phyloP scores from a whole-genome alignment of 23 tunicate genomes.

The Phallusia fumigata region DNA sequence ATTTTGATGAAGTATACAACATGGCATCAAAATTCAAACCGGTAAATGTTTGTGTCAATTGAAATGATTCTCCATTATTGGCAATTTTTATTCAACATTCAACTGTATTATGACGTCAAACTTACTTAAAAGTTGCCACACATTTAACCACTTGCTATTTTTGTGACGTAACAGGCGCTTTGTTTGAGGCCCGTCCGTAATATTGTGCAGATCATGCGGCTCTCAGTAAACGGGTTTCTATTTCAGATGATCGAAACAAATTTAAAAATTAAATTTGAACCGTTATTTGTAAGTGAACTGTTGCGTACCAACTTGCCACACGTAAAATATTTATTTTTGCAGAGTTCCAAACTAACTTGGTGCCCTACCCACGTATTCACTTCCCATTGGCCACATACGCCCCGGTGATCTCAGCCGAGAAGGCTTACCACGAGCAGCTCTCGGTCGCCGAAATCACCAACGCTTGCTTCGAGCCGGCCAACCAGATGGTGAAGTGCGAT shows the following conservation, averaged over 20 bases:
- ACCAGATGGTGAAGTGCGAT: conserved; percentile 99
- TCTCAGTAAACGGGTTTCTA: neutral
- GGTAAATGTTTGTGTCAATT: too few species aligned
- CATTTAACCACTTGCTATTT: too few species aligned
- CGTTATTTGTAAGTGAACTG: neutral
- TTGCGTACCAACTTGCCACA: neutral
- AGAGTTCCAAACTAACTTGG: conserved; percentile 99
- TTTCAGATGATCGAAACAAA: too few species aligned
- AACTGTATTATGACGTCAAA: too few species aligned
- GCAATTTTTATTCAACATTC: too few species aligned
- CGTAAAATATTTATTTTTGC: conserved; percentile 16
- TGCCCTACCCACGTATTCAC: conserved; percentile 98
- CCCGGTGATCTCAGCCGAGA: conserved; percentile 97
- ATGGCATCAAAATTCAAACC: too few species aligned
- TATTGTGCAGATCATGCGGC: neutral
- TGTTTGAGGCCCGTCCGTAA: neutral
- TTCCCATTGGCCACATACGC: conserved; percentile 97
- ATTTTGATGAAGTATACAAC: too few species aligned
- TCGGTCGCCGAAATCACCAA: conserved; percentile 98
- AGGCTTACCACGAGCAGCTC: conserved; percentile 95
- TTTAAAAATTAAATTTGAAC: too few species aligned
- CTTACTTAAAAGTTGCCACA: too few species aligned
- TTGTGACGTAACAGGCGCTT: too few species aligned
- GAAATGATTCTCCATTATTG: too few species aligned
- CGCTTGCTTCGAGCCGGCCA: conserved; percentile 99